Evolutionary conservation across 2,888 invertebrate genomes (phyloP).

Genomic region (Trimorus sp.): DNA sequence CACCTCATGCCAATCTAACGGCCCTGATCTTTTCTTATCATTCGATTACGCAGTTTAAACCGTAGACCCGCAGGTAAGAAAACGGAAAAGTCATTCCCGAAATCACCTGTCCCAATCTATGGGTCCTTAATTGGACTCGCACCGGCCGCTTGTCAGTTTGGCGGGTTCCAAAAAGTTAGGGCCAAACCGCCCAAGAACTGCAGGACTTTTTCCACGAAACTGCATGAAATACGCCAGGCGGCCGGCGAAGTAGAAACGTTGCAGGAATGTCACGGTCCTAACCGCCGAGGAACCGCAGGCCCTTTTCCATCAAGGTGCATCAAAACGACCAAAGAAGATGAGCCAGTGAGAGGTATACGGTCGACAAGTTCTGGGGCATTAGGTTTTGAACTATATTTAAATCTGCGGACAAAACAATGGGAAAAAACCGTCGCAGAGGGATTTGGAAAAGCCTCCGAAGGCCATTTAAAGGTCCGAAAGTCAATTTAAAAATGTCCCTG

Average conservation of each 20-base stretch:
- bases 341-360: neutral
- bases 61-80: slow-evolving; percentile 23
- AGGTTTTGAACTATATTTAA: neutral
- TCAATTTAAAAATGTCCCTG: no score
- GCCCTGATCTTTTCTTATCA: slow-evolving; percentile 27
- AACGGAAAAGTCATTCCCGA: slow-evolving; percentile 41
- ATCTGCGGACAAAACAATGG: no score
- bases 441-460: no score
- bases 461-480: no score
- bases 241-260: neutral
- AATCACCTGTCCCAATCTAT: slow-evolving; percentile 39
- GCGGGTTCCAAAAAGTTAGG: slow-evolving; percentile 19
- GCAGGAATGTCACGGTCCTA: slow-evolving; percentile 25
- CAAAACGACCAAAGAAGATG: neutral
- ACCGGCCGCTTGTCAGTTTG: slow-evolving; percentile 3
- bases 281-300: slow-evolving; percentile 1
- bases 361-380: neutral
- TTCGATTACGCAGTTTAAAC: slow-evolving; percentile 18
- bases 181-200: slow-evolving; percentile 24
- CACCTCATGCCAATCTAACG: slow-evolving; percentile 32
- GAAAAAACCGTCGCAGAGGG: no score
- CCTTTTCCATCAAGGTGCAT: slow-evolving; percentile 15
- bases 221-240: slow-evolving; percentile 18
- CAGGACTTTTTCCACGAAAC: slow-evolving; percentile 42
- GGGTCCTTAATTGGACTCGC: slow-evolving; percentile 4